Conservation (phyloP, 2,888 invertebrate species). For the Lucinisca nassula region DNA sequence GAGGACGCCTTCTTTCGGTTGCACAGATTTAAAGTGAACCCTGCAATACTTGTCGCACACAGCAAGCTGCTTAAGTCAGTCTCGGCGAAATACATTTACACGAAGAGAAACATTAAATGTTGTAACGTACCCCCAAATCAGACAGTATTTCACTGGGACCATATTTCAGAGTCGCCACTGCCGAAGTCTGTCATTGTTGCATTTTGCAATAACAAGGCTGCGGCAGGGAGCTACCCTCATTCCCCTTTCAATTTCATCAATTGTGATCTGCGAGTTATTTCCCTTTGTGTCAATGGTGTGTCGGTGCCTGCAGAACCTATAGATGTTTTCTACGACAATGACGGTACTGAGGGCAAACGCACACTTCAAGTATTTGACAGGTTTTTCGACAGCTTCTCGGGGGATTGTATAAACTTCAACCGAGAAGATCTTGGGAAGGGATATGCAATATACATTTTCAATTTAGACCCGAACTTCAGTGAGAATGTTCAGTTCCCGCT, state of each 20-base stretch:
- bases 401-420: neutral
- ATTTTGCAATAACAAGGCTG: constrained; percentile 8
- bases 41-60: constrained; percentile 22
- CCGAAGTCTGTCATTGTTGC: constrained; percentile 23
- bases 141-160: constrained; percentile 29
- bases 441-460: neutral
- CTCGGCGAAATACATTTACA: constrained; percentile 20
- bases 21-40: constrained; percentile 14
- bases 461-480: neutral
- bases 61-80: constrained; percentile 15
- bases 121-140: constrained; percentile 23
- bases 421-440: neutral
- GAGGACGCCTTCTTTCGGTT: constrained; percentile 28
- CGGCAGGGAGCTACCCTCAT: neutral
- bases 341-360: neutral
- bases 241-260: neutral
- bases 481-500: constrained; percentile 4
- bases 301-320: neutral
- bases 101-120: neutral
- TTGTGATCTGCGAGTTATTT: neutral
- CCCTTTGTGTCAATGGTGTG: neutral
- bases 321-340: neutral
- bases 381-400: neutral
- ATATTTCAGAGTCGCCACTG: constrained; percentile 1
- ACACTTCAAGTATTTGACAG: neutral